Conservation (phyloP, 2,113 vertebrate species). For the Oncorhynchus gorbuscha region DNA sequence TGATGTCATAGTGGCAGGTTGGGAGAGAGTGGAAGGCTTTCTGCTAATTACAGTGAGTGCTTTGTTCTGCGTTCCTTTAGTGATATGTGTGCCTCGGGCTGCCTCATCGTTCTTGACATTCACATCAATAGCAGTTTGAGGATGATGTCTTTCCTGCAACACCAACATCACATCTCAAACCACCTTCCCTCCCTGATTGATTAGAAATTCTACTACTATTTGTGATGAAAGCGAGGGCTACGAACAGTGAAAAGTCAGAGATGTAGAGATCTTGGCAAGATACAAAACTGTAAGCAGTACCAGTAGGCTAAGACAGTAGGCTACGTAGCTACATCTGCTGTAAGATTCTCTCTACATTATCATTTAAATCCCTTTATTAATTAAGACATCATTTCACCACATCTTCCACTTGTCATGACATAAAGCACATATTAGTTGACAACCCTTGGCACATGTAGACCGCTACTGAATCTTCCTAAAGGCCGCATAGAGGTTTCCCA, state of each 20-base stretch:
- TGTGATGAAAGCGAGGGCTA: too few species aligned
- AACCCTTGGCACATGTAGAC: too few species aligned
- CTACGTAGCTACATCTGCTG: not conserved
- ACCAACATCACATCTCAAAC: conserved; percentile 29
- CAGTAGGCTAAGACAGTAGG: not conserved
- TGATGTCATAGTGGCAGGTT: conserved; percentile 36
- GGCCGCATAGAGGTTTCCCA: too few species aligned
- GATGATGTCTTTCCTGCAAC: conserved; percentile 69
- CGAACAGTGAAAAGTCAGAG: not conserved
- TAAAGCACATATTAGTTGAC: too few species aligned
- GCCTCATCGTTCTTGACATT: conserved; percentile 68
- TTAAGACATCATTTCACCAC: too few species aligned
- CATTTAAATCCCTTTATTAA: too few species aligned
- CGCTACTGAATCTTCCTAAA: too few species aligned
- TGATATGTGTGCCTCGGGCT: conserved; percentile 53
- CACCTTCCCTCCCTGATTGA: not conserved
- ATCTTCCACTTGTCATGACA: too few species aligned
- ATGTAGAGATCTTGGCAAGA: not conserved
- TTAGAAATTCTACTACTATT: not conserved
- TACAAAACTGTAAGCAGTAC: not conserved
- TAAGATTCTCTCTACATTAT: too few species aligned
- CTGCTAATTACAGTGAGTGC: conserved; percentile 75
- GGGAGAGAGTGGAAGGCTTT: conserved; percentile 30
- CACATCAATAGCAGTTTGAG: conserved; percentile 75
- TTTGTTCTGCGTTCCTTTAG: conserved; percentile 57